These are phyloP conservation scores for Heliconius sara DNA, from an alignment of 2,888 invertebrate species.

Conservation along the genomic window DNA sequence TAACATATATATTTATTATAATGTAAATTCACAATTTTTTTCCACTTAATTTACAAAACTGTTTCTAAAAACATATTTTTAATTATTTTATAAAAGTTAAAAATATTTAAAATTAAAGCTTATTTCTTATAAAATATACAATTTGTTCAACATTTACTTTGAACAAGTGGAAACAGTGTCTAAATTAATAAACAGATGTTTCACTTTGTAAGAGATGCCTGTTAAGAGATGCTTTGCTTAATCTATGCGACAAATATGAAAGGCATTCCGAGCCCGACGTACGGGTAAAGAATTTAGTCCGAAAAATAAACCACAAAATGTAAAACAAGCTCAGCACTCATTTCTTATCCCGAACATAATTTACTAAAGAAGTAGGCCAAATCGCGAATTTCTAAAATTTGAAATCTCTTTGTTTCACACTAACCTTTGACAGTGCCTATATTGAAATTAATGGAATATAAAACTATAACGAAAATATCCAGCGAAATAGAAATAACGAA, in stretches of 20 bases:
- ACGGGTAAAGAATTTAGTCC: constrained; percentile 26
- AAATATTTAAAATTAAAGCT: too few species aligned
- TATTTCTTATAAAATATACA: background rate
- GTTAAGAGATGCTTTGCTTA: constrained; percentile 21
- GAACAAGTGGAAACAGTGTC: constrained; percentile 12
- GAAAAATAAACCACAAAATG: constrained; percentile 19
- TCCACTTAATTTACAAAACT: too few species aligned
- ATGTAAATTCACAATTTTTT: too few species aligned
- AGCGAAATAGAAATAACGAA: background rate
- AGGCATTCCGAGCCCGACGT: constrained; percentile 16
- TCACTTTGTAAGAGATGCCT: background rate
- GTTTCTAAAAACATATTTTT: too few species aligned
- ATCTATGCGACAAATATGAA: constrained; percentile 27
- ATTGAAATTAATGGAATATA: background rate
- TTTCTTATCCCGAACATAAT: constrained; percentile 13
- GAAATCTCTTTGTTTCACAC: background rate
- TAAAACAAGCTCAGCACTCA: constrained; percentile 9
- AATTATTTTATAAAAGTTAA: too few species aligned
- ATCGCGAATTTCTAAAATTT: constrained; percentile 18
- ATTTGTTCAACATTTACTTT: background rate
- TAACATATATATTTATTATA: too few species aligned
- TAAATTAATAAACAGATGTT: constrained; percentile 25
- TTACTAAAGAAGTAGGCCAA: constrained; percentile 27
- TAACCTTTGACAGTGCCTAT: background rate
- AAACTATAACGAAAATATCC: background rate